A percentile compares a stretch with the other conserved stretches of the same genome.
phyloP scores from a whole-genome alignment of 1,140 invertebrate genomes.

The Anoplophora glabripennis region DNA sequence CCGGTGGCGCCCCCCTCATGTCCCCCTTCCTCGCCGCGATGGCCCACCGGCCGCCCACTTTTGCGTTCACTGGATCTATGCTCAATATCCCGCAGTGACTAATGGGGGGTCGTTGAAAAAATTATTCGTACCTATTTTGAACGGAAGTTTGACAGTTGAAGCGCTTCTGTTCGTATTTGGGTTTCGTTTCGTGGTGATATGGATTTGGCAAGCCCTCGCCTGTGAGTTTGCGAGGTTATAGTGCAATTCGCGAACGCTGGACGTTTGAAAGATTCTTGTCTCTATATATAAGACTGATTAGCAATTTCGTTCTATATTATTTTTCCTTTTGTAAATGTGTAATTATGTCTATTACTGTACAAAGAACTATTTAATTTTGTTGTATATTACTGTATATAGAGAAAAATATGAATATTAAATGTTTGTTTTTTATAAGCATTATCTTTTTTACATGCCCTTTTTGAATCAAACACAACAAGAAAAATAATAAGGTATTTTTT shows the following conservation, averaged over 20 bases:
- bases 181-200: background rate
- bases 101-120: background rate
- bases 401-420: slow-evolving; percentile 34
- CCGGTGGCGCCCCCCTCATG: slow-evolving; percentile 34
- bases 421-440: slow-evolving; percentile 35
- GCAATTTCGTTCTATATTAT: slow-evolving; percentile 29
- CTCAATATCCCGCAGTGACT: slow-evolving; percentile 42
- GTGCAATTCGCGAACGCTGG: slow-evolving; percentile 11
- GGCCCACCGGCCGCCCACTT: slow-evolving; percentile 45
- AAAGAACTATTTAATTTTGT: slow-evolving; percentile 37
- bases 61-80: slow-evolving; percentile 35
- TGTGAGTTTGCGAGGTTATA: slow-evolving; percentile 1
- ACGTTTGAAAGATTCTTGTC: slow-evolving; percentile 11
- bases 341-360: slow-evolving; percentile 29
- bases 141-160: background rate
- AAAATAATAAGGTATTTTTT: too few relatives aligned
- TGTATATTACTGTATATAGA: slow-evolving; percentile 39
- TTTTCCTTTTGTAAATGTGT: slow-evolving; percentile 36
- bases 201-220: background rate
- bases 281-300: slow-evolving; percentile 40
- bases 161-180: background rate
- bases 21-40: slow-evolving; percentile 47
- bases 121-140: slow-evolving; percentile 2
- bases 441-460: slow-evolving; percentile 4
- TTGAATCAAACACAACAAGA: slow-evolving; percentile 1